phyloP scores from a whole-genome alignment of 2,113 vertebrate genomes.

The Cochlearius cochlearius region DNA sequence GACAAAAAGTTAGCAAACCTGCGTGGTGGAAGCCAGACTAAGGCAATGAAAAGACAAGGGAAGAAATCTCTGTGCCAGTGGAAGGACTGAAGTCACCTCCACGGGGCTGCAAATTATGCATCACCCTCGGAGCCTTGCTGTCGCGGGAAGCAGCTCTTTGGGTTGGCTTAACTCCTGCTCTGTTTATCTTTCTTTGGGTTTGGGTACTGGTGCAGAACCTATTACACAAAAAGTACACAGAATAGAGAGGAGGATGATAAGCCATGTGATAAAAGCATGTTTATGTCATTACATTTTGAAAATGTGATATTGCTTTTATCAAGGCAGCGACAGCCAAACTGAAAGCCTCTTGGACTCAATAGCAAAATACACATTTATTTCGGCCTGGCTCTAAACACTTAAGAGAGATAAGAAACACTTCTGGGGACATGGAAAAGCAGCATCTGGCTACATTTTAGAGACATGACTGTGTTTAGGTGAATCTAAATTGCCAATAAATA shows the following conservation, averaged over 20 bases:
- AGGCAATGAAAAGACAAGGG: neutral
- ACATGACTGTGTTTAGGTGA: neutral
- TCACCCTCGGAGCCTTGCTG: accelerated
- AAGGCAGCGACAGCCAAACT: neutral
- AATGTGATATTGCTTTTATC: neutral
- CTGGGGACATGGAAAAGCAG: neutral
- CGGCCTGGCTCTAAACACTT: neutral
- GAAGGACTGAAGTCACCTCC: neutral
- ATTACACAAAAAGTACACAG: neutral
- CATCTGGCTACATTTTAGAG: neutral
- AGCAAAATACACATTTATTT: neutral
- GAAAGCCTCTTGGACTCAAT: neutral
- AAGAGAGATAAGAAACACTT: neutral
- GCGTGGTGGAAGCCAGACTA: neutral
- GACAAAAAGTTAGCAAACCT: neutral
- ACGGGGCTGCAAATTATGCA: neutral
- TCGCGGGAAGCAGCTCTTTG: accelerated
- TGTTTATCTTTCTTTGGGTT: neutral
- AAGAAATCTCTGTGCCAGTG: neutral
- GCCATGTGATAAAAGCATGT: neutral
- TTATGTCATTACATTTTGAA: neutral
- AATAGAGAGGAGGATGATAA: neutral
- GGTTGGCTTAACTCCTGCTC: neutral
- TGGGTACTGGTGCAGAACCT: neutral
- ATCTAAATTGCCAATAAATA: neutral